Evolutionary conservation across 2,797 vertebrate species (phyloP).

Genomic region (Valencia hispanica): DNA sequence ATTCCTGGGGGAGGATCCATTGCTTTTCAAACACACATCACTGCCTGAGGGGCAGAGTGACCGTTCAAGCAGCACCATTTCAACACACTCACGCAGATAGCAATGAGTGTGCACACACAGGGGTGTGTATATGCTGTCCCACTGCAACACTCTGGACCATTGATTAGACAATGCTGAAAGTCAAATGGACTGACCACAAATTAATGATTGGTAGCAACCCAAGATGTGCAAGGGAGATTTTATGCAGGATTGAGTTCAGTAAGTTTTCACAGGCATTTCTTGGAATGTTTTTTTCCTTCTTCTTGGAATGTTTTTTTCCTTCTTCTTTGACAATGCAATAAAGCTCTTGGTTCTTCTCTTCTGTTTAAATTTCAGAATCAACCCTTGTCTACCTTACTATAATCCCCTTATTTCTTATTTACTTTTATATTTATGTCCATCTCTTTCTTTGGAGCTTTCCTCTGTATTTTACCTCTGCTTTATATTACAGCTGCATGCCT

Average conservation of each 20-base stretch:
- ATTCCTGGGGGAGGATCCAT: conserved; percentile 80
- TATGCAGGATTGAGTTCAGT: neutral
- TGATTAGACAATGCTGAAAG: conserved; percentile 71
- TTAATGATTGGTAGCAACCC: conserved; percentile 66
- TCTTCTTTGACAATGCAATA: neutral
- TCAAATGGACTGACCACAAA: conserved; percentile 64
- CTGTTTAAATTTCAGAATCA: neutral
- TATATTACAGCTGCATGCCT: conserved; percentile 13
- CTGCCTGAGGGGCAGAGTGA: conserved; percentile 80
- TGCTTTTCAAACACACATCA: conserved; percentile 78
- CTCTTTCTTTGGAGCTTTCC: conserved; percentile 26
- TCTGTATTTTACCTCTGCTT: conserved; percentile 23
- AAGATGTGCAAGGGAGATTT: conserved; percentile 33
- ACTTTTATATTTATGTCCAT: conserved; percentile 10
- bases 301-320: neutral
- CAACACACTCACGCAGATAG: conserved; percentile 40
- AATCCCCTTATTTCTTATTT: neutral
- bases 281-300: neutral
- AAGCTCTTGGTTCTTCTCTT: neutral
- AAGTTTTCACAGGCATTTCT: neutral
- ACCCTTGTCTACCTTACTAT: neutral
- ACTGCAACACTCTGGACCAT: conserved; percentile 60
- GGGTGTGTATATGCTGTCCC: conserved; percentile 41
- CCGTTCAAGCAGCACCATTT: conserved; percentile 74
- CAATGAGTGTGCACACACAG: conserved; percentile 30